Percentiles rank a stretch among this genome's conserved stretches.
Evolutionary conservation across 2,113 vertebrate genomes (phyloP).

Genomic region (Xiphorhynchus elegans): DNA sequence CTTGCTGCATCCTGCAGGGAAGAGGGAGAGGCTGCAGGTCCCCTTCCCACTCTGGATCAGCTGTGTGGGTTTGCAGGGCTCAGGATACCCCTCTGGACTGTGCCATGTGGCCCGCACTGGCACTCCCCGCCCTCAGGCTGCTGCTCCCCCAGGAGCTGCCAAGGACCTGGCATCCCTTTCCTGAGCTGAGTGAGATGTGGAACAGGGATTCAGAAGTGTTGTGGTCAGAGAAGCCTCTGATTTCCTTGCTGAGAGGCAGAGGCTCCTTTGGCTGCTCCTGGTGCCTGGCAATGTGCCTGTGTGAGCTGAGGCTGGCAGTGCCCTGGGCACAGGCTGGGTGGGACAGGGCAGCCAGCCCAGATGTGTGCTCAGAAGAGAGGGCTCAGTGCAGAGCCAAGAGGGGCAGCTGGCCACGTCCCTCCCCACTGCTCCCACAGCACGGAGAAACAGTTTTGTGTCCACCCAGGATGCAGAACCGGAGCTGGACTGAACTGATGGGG

Average conservation of each 20-base stretch:
- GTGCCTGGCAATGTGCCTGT: not conserved
- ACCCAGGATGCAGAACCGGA: not conserved
- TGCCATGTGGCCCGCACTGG: not conserved
- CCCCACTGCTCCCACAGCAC: not conserved
- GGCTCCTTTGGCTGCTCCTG: not conserved
- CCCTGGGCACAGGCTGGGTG: not conserved
- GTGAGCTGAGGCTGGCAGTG: not conserved
- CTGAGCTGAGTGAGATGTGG: not conserved
- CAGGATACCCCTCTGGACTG: not conserved
- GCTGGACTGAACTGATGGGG: slow-evolving; percentile 27
- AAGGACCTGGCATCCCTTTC: not conserved
- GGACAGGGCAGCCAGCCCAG: slow-evolving; percentile 22
- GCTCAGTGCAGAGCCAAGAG: not conserved
- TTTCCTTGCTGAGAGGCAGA: not conserved
- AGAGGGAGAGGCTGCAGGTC: not conserved
- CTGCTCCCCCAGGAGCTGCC: not conserved
- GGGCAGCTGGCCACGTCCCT: slow-evolving; percentile 2
- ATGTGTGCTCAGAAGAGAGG: not conserved
- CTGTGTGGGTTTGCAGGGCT: not conserved
- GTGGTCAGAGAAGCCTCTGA: not conserved
- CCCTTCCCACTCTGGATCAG: not conserved
- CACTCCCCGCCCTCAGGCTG: not conserved
- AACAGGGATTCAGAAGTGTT: not conserved
- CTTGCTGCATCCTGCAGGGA: not conserved
- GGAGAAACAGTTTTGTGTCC: not conserved